These are phyloP conservation scores for Heliornis fulica DNA, from an alignment of 2,113 vertebrate species.

Conservation along the genomic window DNA sequence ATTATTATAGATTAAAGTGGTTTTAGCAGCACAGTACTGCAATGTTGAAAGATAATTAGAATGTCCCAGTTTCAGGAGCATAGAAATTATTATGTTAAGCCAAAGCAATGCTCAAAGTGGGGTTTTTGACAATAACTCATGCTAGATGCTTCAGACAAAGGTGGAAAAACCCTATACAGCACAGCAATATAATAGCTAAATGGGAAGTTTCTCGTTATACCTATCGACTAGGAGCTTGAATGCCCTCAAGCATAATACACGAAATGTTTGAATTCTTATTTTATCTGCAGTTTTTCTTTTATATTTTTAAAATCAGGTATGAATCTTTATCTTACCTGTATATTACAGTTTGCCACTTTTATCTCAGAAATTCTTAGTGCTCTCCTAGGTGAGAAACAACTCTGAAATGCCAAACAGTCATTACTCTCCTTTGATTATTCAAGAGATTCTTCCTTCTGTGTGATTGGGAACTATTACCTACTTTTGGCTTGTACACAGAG, in stretches of 20 bases:
- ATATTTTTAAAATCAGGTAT: slow-evolving; percentile 4
- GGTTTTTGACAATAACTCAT: slow-evolving; percentile 46
- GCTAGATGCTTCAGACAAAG: neutral
- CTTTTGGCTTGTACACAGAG: neutral
- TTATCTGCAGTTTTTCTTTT: neutral
- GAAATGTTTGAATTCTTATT: neutral
- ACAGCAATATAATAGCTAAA: slow-evolving; percentile 42
- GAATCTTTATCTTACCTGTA: neutral
- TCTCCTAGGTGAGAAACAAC: neutral
- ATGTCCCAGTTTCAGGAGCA: slow-evolving; percentile 58
- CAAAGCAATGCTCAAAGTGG: neutral
- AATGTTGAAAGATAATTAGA: slow-evolving; percentile 65
- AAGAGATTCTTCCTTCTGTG: neutral
- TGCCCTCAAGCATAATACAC: neutral
- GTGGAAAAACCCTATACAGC: neutral
- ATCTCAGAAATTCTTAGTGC: neutral
- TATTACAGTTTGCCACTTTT: neutral
- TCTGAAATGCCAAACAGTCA: neutral
- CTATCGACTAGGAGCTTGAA: neutral
- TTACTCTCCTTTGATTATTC: neutral
- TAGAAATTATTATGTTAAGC: slow-evolving; percentile 26
- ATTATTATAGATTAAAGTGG: slow-evolving; percentile 43
- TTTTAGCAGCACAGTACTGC: neutral
- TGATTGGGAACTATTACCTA: neutral
- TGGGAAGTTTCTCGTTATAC: neutral